A percentile compares a stretch with the other conserved stretches of the same genome.
Evolutionary conservation across 2,113 vertebrate genomes (phyloP).

Genomic region (Carassius gibelio): DNA sequence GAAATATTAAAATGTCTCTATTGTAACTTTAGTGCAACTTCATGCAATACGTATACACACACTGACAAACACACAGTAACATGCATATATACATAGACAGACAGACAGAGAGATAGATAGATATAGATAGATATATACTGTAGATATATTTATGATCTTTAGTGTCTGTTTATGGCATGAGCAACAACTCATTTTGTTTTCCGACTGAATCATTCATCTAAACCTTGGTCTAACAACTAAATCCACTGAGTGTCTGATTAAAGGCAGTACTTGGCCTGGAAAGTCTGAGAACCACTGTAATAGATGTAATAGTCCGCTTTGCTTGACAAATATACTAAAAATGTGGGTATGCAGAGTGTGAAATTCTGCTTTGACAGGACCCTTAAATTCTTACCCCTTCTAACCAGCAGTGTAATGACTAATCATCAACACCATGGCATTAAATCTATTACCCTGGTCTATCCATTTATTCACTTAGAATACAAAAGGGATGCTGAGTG

Average conservation of each 20-base stretch:
- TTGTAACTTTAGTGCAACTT: too few relatives aligned
- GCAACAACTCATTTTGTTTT: not conserved
- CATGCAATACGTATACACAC: too few relatives aligned
- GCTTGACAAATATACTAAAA: not conserved
- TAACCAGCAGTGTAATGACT: slow-evolving; percentile 26
- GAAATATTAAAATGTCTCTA: too few relatives aligned
- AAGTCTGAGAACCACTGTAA: not conserved
- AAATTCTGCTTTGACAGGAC: not conserved
- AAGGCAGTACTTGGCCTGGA: not conserved
- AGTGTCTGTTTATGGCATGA: not conserved
- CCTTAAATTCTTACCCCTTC: slow-evolving; percentile 8
- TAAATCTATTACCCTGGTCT: slow-evolving; percentile 30
- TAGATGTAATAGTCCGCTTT: not conserved
- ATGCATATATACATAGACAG: too few relatives aligned
- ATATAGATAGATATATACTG: too few relatives aligned
- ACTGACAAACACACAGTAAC: too few relatives aligned
- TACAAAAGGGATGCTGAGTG: slow-evolving; percentile 23
- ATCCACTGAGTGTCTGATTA: not conserved
- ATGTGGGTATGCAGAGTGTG: not conserved
- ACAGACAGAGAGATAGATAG: too few relatives aligned
- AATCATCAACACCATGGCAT: not conserved
- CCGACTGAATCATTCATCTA: not conserved
- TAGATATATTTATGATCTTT: too few relatives aligned
- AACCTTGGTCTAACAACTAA: not conserved
- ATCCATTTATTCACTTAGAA: slow-evolving; percentile 10